Evolutionary conservation across 2,113 vertebrate species (phyloP).

Genomic region (Chrysochloris asiatica): DNA sequence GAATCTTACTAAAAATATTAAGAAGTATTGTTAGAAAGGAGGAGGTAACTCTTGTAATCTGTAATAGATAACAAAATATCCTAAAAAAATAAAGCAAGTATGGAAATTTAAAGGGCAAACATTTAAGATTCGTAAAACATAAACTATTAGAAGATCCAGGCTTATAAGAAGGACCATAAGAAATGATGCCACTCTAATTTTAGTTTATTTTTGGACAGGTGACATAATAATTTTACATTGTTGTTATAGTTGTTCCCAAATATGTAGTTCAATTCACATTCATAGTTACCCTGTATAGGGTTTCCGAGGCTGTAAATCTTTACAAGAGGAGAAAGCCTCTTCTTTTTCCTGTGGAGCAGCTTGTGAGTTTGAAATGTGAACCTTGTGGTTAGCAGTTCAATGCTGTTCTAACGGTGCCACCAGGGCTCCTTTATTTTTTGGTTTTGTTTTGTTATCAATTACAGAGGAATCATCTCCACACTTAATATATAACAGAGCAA

Average conservation of each 20-base stretch:
- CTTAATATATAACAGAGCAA: not conserved
- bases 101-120: not conserved
- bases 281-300: no score
- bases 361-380: no score
- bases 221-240: conserved; percentile 16
- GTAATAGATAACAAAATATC: not conserved
- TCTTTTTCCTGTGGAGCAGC: no score
- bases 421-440: no score
- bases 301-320: no score
- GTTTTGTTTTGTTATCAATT: not conserved
- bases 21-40: no score
- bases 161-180: not conserved
- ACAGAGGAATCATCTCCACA: not conserved
- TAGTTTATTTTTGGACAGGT: not conserved
- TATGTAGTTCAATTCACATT: no score
- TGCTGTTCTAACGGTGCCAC: no score
- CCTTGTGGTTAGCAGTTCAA: no score
- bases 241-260: not conserved
- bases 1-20: not conserved
- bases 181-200: not conserved
- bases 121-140: not conserved
- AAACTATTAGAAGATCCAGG: not conserved
- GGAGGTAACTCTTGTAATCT: not conserved
- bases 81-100: not conserved
- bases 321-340: no score